Conservation (phyloP, 2,888 invertebrate species). For the Oeneis ivallda region DNA sequence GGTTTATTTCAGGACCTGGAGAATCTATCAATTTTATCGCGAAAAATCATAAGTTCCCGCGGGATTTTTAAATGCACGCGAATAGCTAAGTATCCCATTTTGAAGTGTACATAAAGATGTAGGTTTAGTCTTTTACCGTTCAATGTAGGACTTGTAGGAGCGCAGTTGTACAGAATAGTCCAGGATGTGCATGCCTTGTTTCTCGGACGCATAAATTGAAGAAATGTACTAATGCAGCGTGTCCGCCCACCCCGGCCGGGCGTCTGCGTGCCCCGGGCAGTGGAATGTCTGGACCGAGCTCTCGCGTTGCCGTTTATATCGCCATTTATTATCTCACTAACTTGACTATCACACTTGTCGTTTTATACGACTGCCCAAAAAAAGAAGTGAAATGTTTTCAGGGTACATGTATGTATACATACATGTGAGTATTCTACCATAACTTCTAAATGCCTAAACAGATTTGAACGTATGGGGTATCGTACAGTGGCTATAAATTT, state of each 20-base stretch:
- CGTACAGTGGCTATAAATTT: no score
- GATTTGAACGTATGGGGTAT: no score
- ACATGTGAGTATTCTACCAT: no score
- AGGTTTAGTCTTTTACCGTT: no score
- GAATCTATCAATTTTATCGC: no score
- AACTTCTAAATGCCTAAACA: no score
- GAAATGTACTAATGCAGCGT: constrained; percentile 60
- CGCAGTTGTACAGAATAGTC: constrained; percentile 23
- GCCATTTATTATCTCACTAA: constrained; percentile 25
- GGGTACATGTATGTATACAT: no score
- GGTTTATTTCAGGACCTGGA: no score
- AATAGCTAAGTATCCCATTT: background rate
- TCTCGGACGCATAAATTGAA: constrained; percentile 53
- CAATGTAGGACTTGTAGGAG: background rate
- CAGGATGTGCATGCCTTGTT: constrained; percentile 36
- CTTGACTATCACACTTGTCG: constrained; percentile 35
- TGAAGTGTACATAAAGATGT: background rate
- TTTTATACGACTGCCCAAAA: background rate
- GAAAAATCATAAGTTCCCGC: no score
- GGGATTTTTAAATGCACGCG: no score
- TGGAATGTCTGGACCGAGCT: constrained; percentile 42
- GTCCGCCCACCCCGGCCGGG: constrained; percentile 55
- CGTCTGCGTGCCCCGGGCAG: constrained; percentile 46
- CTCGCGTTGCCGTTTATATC: constrained; percentile 25
- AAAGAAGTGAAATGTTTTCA: no score